Conservation (phyloP, 30 jellyfish, hydroid and myxozoan genomes). For the Morbakka virulenta region DNA sequence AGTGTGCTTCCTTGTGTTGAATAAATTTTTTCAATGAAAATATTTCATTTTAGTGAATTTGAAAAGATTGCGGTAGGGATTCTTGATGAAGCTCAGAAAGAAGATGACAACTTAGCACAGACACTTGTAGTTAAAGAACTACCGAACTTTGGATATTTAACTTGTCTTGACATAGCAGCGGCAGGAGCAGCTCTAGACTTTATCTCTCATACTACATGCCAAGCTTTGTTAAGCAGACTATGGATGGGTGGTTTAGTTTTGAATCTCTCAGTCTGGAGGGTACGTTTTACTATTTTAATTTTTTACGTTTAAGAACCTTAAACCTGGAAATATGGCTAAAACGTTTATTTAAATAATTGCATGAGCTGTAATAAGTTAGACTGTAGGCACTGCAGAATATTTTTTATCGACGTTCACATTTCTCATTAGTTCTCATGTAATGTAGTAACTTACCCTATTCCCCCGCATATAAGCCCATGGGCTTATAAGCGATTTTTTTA, state of each 20-base stretch:
- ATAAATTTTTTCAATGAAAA: no score
- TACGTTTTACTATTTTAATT: background rate
- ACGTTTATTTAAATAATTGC: no score
- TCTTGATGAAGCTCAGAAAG: slow-evolving; percentile 85
- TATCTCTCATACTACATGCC: slow-evolving; percentile 94
- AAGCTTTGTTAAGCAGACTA: slow-evolving; percentile 71
- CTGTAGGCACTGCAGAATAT: no score
- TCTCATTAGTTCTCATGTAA: no score
- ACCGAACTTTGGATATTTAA: slow-evolving; percentile 78
- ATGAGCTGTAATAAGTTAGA: no score
- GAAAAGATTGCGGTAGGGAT: slow-evolving; percentile 91
- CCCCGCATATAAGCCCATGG: no score
- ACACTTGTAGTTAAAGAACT: slow-evolving; percentile 75
- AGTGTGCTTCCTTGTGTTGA: no score
- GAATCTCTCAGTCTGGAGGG: slow-evolving; percentile 73
- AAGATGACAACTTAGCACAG: slow-evolving; percentile 88
- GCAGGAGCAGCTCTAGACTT: slow-evolving; percentile 92
- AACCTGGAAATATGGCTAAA: no score
- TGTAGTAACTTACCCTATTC: no score
- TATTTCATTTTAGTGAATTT: slow-evolving; percentile 53
- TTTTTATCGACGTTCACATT: no score
- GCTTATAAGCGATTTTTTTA: no score
- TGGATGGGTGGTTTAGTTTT: slow-evolving; percentile 95
- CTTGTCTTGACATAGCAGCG: slow-evolving; percentile 92
- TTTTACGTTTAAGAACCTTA: no score